Conservation (phyloP, 2,888 invertebrate species). For the Watsonalla cultraria region DNA sequence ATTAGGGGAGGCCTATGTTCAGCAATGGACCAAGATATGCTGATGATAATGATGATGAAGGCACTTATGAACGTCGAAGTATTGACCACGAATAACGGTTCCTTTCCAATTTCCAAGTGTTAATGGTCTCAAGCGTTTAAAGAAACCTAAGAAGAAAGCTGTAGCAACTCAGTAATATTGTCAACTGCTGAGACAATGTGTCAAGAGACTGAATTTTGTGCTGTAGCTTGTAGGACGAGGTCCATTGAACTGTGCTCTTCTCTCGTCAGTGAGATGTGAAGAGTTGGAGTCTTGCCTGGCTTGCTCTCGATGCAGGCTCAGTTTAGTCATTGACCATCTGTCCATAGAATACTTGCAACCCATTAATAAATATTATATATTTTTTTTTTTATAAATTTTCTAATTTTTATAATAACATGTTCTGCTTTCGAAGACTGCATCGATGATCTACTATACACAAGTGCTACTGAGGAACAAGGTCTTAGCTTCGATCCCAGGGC, state of each 20-base stretch:
- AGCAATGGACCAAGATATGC: too few species aligned
- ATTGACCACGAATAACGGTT: too few species aligned
- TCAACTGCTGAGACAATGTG: conserved; percentile 40
- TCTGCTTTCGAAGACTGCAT: too few species aligned
- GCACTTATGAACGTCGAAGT: too few species aligned
- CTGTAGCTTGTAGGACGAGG: conserved; percentile 53
- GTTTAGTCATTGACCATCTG: conserved; percentile 60
- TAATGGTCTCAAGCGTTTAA: conserved; percentile 94
- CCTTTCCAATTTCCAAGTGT: too few species aligned
- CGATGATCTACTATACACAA: too few species aligned
- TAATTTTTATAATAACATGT: too few species aligned
- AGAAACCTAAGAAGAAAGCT: conserved; percentile 89
- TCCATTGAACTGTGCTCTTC: conserved; percentile 75
- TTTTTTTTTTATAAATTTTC: too few species aligned
- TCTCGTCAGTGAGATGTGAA: conserved; percentile 59
- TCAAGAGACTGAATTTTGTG: conserved; percentile 62
- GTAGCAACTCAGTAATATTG: conserved; percentile 79
- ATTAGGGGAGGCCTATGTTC: too few species aligned
- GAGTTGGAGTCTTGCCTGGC: conserved; percentile 67
- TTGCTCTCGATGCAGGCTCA: conserved; percentile 54
- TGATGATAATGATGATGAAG: too few species aligned
- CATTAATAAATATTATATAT: conserved; percentile 41
- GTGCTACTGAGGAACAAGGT: too few species aligned
- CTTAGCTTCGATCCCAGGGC: too few species aligned
- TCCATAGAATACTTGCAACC: conserved; percentile 49